These are phyloP conservation scores for Cyprinella venusta DNA, from an alignment of 2,797 vertebrate genomes.

Conservation along the genomic window DNA sequence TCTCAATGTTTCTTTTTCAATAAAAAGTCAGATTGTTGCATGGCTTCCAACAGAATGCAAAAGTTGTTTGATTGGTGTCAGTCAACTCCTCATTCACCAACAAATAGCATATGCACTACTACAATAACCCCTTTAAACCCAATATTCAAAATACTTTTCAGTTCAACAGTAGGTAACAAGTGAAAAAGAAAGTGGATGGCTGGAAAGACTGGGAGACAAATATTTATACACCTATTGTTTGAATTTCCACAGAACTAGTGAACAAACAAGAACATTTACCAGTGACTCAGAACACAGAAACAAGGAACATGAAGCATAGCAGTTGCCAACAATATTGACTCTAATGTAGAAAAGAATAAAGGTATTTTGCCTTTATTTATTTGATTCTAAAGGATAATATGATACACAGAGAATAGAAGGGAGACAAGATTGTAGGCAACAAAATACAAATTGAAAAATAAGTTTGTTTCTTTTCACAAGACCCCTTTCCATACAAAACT, in stretches of 20 bases:
- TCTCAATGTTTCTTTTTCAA: background rate
- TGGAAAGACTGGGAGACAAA: background rate
- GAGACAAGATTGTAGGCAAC: slow-evolving; percentile 46
- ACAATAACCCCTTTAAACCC: slow-evolving; percentile 19
- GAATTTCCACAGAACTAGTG: slow-evolving; percentile 35
- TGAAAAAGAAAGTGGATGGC: background rate
- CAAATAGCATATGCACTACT: background rate
- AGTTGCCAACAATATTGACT: slow-evolving; percentile 43
- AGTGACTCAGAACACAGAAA: slow-evolving; percentile 40
- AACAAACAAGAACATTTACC: slow-evolving; percentile 41
- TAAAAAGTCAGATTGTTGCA: background rate
- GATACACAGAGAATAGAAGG: background rate
- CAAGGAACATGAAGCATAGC: slow-evolving; percentile 48
- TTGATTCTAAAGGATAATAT: slow-evolving; percentile 41
- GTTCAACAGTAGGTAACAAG: slow-evolving; percentile 18
- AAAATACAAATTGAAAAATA: slow-evolving; percentile 50
- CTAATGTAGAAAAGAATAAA: slow-evolving; percentile 37
- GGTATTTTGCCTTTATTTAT: slow-evolving; percentile 31
- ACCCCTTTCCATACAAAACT: slow-evolving; percentile 68
- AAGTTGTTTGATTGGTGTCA: background rate
- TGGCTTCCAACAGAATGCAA: slow-evolving; percentile 22
- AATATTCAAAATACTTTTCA: slow-evolving; percentile 20
- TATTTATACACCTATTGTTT: slow-evolving; percentile 38
- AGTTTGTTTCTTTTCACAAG: slow-evolving; percentile 54
- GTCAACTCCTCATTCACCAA: background rate